These are phyloP conservation scores for Neocrepidodera transversa DNA, from an alignment of 2,888 invertebrate genomes.

Conservation along the genomic window DNA sequence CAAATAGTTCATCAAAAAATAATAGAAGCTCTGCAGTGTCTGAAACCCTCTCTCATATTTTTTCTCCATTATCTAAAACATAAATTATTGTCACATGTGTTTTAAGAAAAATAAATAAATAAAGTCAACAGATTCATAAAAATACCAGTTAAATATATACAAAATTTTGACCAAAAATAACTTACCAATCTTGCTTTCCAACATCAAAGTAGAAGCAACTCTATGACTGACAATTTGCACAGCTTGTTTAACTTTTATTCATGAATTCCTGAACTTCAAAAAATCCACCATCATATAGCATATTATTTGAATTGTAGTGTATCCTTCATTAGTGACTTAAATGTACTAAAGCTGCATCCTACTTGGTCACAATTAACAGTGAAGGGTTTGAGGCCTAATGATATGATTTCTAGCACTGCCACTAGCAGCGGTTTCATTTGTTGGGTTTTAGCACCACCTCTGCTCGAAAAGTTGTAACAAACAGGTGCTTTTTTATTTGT, in stretches of 20 bases:
- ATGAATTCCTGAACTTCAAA: conserved; percentile 26
- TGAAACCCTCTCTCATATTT: conserved; percentile 18
- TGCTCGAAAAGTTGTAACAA: conserved; percentile 24
- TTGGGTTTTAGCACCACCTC: conserved; percentile 24
- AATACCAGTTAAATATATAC: too few species aligned
- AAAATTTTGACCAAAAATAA: not conserved
- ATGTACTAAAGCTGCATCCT: conserved; percentile 9
- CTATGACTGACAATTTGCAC: conserved; percentile 6
- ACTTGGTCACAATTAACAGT: conserved; percentile 25
- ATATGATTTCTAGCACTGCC: conserved; percentile 18
- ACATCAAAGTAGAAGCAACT: not conserved
- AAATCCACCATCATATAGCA: conserved; percentile 11
- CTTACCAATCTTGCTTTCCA: conserved; percentile 1
- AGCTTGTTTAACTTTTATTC: conserved; percentile 8
- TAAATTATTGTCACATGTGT: not conserved
- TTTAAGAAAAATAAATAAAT: too few species aligned
- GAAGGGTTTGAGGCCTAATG: conserved; percentile 31
- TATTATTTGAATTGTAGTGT: conserved; percentile 10
- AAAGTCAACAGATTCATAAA: not conserved
- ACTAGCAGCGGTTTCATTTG: conserved; percentile 22
- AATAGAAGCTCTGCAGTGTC: too few species aligned
- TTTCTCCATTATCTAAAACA: conserved; percentile 19
- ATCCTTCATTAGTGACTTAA: conserved; percentile 24
- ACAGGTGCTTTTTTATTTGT: conserved; percentile 22
- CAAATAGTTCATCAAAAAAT: too few species aligned